Percentiles rank a stretch among this genome's conserved stretches.
Evolutionary conservation across 2,888 invertebrate species (phyloP).

Genomic region (Leptinotarsa haldemani): DNA sequence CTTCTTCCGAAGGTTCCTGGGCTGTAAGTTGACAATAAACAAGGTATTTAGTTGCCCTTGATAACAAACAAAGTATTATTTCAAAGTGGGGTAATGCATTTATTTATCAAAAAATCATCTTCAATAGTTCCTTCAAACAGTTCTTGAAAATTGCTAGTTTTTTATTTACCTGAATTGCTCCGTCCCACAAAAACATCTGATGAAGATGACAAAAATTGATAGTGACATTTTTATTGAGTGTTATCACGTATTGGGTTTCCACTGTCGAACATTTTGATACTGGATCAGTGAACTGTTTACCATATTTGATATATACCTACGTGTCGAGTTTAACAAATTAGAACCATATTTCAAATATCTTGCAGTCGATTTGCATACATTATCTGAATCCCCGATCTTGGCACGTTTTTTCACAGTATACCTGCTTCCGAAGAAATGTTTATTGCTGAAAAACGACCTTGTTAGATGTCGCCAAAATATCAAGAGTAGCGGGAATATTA

Average conservation of each 20-base stretch:
- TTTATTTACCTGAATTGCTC: no score
- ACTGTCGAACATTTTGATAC: neutral
- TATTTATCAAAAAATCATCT: no score
- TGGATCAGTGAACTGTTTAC: neutral
- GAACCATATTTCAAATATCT: neutral
- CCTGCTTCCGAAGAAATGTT: slow-evolving; percentile 16
- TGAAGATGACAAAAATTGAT: neutral
- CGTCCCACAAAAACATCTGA: neutral
- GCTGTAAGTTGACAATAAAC: no score
- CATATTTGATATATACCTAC: slow-evolving; percentile 6
- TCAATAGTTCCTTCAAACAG: no score
- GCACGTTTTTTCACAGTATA: slow-evolving; percentile 17
- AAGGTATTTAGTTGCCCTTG: no score
- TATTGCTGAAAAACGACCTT: slow-evolving; percentile 11
- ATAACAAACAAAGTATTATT: no score
- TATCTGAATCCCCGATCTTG: neutral
- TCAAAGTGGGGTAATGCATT: no score
- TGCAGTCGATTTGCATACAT: slow-evolving; percentile 9
- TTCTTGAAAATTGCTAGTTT: no score
- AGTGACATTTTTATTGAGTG: neutral
- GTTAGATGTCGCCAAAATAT: slow-evolving; percentile 14
- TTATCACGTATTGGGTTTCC: neutral
- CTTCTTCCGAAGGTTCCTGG: no score
- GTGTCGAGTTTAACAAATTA: slow-evolving; percentile 11
- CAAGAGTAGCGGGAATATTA: neutral